phyloP scores from a whole-genome alignment of 2,113 vertebrate species.

The Ctenodactylus gundi region DNA sequence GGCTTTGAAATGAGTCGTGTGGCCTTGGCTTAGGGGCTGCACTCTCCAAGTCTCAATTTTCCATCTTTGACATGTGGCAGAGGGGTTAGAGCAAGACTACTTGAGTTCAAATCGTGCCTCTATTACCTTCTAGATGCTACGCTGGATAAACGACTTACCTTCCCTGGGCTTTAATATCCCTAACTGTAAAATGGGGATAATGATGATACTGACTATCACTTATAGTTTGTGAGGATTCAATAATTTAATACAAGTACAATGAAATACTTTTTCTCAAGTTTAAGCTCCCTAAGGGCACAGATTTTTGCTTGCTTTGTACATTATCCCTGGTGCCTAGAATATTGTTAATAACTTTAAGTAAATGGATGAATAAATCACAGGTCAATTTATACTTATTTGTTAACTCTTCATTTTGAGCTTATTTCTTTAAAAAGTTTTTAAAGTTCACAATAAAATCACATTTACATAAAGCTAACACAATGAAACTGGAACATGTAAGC shows the following conservation, averaged over 20 bases:
- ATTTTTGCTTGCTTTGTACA: neutral
- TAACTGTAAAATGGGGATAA: neutral
- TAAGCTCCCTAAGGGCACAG: neutral
- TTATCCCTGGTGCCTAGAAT: neutral
- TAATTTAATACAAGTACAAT: neutral
- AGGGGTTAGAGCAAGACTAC: neutral
- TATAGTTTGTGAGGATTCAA: neutral
- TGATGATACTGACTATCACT: neutral
- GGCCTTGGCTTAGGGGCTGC: neutral
- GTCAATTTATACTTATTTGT: constrained; percentile 31
- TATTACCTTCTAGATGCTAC: neutral
- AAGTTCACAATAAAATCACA: constrained; percentile 1
- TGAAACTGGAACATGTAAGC: constrained; percentile 20
- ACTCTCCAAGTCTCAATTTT: constrained; percentile 19
- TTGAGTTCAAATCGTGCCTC: neutral
- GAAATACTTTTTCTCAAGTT: neutral
- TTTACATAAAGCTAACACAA: constrained; percentile 24
- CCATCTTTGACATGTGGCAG: neutral
- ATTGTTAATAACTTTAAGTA: neutral
- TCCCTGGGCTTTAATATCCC: constrained; percentile 1
- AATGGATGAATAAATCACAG: neutral
- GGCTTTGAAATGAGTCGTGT: neutral
- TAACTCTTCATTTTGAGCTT: neutral
- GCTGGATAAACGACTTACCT: neutral
- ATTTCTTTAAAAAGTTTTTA: constrained; percentile 20